A percentile compares a stretch with the other conserved stretches of the same genome.
Conservation (phyloP, 2,113 vertebrate species). For the Hemiscyllium ocellatum region DNA sequence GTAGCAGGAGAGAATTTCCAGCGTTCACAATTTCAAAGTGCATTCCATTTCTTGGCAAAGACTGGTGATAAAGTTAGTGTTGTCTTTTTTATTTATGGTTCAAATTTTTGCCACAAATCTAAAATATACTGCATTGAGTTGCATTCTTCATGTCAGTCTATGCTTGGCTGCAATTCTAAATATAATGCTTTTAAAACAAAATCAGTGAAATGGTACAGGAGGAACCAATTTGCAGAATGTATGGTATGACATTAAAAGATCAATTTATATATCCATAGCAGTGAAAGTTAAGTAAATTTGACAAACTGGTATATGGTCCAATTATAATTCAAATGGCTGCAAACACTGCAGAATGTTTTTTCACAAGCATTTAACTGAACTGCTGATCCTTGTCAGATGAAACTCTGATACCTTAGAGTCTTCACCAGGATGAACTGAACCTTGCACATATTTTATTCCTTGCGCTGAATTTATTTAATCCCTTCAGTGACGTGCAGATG, state of each 20-base stretch:
- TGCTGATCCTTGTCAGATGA: slow-evolving; percentile 1
- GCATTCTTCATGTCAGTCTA: neutral
- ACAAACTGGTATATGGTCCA: neutral
- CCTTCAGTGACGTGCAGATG: neutral
- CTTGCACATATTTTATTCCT: neutral
- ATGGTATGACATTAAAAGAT: neutral
- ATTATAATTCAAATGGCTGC: slow-evolving; percentile 1
- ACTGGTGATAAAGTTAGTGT: neutral
- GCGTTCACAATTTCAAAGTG: neutral
- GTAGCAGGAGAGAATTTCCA: neutral
- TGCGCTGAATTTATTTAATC: neutral
- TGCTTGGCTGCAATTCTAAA: neutral
- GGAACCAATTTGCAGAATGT: neutral
- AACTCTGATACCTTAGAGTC: neutral
- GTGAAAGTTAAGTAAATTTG: slow-evolving; percentile 24
- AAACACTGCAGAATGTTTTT: neutral
- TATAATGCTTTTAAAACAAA: neutral
- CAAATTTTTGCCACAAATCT: neutral
- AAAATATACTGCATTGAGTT: neutral
- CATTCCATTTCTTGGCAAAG: neutral
- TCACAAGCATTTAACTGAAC: neutral
- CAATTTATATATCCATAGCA: neutral
- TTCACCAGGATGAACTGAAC: neutral
- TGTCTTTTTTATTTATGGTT: neutral
- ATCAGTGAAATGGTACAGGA: neutral